Conservation (phyloP, 1,140 invertebrate species). For the Carposina sasakii region DNA sequence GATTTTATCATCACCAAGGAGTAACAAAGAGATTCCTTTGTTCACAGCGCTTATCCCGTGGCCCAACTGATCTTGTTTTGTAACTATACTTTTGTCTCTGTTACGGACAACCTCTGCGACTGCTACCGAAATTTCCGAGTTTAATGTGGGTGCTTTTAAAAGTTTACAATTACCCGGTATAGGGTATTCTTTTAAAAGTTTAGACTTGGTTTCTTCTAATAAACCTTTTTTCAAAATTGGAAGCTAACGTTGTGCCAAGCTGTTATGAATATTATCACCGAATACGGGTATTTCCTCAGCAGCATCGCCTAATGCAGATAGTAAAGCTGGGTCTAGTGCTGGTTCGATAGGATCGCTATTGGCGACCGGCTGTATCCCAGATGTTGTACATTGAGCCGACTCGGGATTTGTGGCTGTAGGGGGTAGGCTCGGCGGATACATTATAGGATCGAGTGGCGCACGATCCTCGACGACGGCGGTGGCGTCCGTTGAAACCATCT, state of each 20-base stretch:
- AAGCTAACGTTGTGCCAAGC: constrained; percentile 1
- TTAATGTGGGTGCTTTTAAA: constrained; percentile 5
- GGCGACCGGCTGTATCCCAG: no score
- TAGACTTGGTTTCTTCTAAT: constrained; percentile 1
- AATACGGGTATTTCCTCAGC: not conserved
- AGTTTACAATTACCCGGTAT: constrained; percentile 1
- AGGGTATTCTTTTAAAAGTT: constrained; percentile 2
- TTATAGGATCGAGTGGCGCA: no score
- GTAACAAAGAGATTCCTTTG: not conserved
- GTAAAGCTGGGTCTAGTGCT: constrained; percentile 1
- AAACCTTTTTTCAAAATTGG: not conserved
- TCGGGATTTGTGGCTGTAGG: no score
- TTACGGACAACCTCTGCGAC: not conserved
- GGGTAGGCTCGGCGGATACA: no score
- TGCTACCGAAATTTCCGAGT: constrained; percentile 5
- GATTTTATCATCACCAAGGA: not conserved
- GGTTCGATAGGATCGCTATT: no score
- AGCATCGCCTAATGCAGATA: not conserved
- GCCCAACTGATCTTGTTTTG: constrained; percentile 2
- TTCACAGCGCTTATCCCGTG: not conserved
- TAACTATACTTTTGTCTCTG: not conserved
- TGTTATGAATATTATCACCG: constrained; percentile 6
- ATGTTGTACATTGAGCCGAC: no score
- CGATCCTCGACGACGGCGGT: no score
- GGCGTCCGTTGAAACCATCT: no score